Percentiles rank a stretch among this genome's conserved stretches.
phyloP scores from a whole-genome alignment of 2,888 invertebrate species.

The Chromoteleia sp. region DNA sequence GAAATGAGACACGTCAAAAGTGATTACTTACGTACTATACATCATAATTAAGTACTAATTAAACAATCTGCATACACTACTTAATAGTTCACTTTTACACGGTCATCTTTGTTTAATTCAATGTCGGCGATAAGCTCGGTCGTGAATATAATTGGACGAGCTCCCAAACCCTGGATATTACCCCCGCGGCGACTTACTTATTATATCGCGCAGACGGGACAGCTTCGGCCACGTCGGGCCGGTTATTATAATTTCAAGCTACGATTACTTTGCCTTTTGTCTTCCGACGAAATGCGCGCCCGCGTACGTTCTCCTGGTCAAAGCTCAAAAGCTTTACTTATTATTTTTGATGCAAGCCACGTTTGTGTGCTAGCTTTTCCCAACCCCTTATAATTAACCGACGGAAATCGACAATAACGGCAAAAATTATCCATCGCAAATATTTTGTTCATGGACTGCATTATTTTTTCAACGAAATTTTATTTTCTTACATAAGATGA shows the following conservation, averaged over 20 bases:
- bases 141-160: conserved; percentile 82
- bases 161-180: conserved; percentile 82
- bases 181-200: conserved; percentile 82
- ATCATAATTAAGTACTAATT: conserved; percentile 70
- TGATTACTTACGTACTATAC: conserved; percentile 66
- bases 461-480: neutral
- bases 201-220: conserved; percentile 76
- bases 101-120: conserved; percentile 75
- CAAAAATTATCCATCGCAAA: conserved; percentile 32
- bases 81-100: conserved; percentile 76
- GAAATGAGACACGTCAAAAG: conserved; percentile 68
- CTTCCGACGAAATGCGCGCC: conserved; percentile 73
- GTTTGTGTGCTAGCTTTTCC: conserved; percentile 54
- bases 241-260: conserved; percentile 82
- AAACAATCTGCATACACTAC: conserved; percentile 73
- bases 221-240: conserved; percentile 73
- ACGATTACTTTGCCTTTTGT: conserved; percentile 82
- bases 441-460: conserved; percentile 13
- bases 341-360: conserved; percentile 75
- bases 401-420: conserved; percentile 68
- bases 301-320: conserved; percentile 71
- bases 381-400: conserved; percentile 66
- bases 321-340: conserved; percentile 78
- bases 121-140: conserved; percentile 77
- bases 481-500: neutral